phyloP scores from a whole-genome alignment of 2,113 vertebrate species.

The Antidorcas marsupialis region DNA sequence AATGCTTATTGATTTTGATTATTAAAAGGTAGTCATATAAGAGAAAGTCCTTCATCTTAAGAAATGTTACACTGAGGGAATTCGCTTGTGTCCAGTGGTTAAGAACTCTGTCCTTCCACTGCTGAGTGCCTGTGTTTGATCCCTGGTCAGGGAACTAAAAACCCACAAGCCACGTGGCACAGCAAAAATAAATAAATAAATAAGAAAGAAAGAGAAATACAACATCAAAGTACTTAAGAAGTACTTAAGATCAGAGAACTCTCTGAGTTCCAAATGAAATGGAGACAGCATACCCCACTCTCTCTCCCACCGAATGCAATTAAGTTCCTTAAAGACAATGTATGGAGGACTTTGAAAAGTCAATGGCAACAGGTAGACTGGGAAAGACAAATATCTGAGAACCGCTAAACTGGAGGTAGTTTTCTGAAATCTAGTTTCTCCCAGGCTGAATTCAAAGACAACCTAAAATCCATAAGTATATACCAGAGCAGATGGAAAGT shows the following conservation, averaged over 20 bases:
- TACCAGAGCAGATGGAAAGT: background rate
- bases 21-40: background rate
- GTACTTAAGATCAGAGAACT: background rate
- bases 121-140: background rate
- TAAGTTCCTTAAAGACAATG: background rate
- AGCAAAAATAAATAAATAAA: background rate
- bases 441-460: background rate
- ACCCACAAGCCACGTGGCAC: background rate
- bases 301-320: background rate
- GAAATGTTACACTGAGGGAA: background rate
- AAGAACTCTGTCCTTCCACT: background rate
- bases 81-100: background rate
- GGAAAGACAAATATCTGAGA: background rate
- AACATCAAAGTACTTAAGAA: background rate
- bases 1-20: background rate
- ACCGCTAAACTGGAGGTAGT: background rate
- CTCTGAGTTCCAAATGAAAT: background rate
- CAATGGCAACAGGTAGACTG: background rate
- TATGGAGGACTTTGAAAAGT: background rate
- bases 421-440: background rate
- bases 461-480: background rate
- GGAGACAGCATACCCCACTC: background rate
- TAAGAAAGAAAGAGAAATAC: background rate
- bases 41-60: background rate
- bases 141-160: background rate